Conservation (phyloP, 2,113 vertebrate genomes). For the Leptodactylus fuscus region DNA sequence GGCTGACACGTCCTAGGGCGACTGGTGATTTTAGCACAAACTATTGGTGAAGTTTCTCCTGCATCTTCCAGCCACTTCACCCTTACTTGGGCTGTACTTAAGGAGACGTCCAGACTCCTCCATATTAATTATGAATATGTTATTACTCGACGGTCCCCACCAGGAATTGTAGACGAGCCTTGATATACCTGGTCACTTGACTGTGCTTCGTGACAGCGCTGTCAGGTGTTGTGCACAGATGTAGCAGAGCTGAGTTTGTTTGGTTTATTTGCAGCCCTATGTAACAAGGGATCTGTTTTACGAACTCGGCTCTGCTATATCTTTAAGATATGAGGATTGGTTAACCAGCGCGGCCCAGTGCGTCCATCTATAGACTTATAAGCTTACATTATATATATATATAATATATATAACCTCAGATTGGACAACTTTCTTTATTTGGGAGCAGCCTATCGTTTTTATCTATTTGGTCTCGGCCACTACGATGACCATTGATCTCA, state of each 20-base stretch:
- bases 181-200: not conserved
- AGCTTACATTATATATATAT: no score
- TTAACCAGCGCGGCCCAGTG: no score
- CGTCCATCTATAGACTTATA: no score
- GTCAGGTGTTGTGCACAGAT: not conserved
- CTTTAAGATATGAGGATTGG: no score
- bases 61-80: not conserved
- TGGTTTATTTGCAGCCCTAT: not conserved
- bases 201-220: not conserved
- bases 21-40: not conserved
- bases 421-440: no score
- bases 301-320: not conserved
- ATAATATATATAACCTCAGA: no score
- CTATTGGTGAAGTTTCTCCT: not conserved
- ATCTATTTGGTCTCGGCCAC: no score
- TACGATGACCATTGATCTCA: not conserved
- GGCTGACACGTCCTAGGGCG: no score
- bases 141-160: not conserved
- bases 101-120: not conserved
- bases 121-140: not conserved
- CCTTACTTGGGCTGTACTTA: not conserved
- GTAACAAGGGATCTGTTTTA: not conserved
- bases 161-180: not conserved
- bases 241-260: conserved; percentile 1
- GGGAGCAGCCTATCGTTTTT: no score